These are phyloP conservation scores for Oreamnos americanus DNA, from an alignment of 2,113 vertebrate genomes.

Conservation along the genomic window DNA sequence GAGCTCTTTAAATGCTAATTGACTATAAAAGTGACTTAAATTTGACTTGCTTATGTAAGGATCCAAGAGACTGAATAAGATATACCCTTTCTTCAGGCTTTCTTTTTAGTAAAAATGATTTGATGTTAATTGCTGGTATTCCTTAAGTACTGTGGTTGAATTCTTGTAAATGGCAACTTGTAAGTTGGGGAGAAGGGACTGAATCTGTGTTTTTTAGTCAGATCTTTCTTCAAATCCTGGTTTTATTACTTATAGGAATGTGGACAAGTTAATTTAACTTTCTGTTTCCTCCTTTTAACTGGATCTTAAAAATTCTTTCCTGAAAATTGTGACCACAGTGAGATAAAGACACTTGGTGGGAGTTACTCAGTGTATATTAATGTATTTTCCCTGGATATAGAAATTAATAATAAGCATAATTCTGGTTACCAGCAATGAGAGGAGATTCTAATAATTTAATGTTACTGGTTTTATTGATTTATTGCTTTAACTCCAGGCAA, in stretches of 20 bases:
- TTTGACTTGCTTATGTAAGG: not conserved
- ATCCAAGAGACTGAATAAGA: not conserved
- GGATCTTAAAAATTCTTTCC: not conserved
- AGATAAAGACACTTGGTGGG: not conserved
- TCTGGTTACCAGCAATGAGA: not conserved
- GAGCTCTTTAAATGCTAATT: not conserved
- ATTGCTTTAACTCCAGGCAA: not conserved
- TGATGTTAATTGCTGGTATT: not conserved
- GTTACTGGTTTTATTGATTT: not conserved
- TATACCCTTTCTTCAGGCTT: not conserved
- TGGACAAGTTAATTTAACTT: not conserved
- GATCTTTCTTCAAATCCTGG: not conserved
- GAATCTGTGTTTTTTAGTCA: not conserved
- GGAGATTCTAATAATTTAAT: constrained; percentile 15
- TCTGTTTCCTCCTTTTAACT: not conserved
- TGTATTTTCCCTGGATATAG: not conserved
- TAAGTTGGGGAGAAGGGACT: not conserved
- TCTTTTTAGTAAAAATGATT: not conserved
- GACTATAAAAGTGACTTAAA: not conserved
- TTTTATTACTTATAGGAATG: not conserved
- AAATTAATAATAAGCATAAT: not conserved
- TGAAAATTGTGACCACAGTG: not conserved
- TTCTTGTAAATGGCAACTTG: not conserved
- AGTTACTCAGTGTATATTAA: not conserved
- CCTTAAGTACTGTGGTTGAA: not conserved